Evolutionary conservation across 2,113 vertebrate genomes (phyloP).

Genomic region (Pelecanus crispus): DNA sequence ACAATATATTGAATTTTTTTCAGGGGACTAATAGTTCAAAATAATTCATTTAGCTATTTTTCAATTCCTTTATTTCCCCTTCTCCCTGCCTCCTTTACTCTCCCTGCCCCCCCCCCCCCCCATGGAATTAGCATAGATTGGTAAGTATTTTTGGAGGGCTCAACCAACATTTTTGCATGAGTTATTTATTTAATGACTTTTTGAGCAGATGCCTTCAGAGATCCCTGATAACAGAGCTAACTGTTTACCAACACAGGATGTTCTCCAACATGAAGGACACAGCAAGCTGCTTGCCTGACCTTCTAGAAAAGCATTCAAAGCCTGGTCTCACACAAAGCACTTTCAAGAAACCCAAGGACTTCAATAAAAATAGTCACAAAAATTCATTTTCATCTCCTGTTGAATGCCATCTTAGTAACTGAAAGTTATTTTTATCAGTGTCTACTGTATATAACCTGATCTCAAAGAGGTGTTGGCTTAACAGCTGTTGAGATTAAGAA

Average conservation of each 20-base stretch:
- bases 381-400: background rate
- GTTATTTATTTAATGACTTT: background rate
- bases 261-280: background rate
- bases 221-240: background rate
- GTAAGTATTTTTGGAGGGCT: background rate
- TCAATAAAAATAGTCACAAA: background rate
- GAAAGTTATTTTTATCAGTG: background rate
- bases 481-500: background rate
- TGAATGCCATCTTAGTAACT: background rate
- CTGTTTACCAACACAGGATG: background rate
- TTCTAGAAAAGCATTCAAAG: background rate
- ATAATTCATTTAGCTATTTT: background rate
- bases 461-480: background rate
- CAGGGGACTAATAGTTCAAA: background rate
- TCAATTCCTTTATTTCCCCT: background rate
- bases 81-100: background rate
- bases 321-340: background rate
- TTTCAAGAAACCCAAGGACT: background rate
- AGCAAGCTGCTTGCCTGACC: background rate
- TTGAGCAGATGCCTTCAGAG: background rate
- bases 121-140: background rate
- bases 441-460: background rate
- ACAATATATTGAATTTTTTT: background rate
- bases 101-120: too few relatives aligned
- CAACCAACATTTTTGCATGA: background rate